Evolutionary conservation across 92 coral and sea anemone genomes (phyloP), one percentile per base, ranked within the genome.

Genomic region (Zoanthus solanderi): DNA sequence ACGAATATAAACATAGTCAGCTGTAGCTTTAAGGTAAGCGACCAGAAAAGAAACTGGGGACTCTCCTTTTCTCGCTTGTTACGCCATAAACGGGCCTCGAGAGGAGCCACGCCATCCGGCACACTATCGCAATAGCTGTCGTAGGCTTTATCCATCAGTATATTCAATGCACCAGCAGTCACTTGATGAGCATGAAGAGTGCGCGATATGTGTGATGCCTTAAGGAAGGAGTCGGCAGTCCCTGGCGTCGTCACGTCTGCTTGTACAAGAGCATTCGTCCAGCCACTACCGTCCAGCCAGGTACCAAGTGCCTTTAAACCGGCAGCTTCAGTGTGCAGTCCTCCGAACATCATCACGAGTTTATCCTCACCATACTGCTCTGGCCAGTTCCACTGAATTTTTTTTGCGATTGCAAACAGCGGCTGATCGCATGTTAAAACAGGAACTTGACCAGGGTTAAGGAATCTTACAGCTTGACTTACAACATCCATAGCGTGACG

Each of bases 401-500:
- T 88, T 87, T 88, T 89, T 13, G 83, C 83, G 6, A 86, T 42
- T 8, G 89, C 91, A 78, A 83, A 91, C 2, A 90, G 47, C n/a
- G 88, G 92, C 76, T 93, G 95, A 88, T 93, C 93, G 42, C 90
- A 90, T 44, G 90, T 72, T 46, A 93, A 52, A 29, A 63, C 28
- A 2, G 69, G 69, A 3, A n/a, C 30, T 8, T 63, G 32, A 7
- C 9, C 28, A 6, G 65, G n/a, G 90, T 82, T 88, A 29, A 88
- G 89, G 29, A 66, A 87, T 71, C 42, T 31, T 15, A 90, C 91
- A 12, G 91, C 93, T 82, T 90, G 87, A 9, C 53, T 83, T 1
- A 83, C 69, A n/a, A 92, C 95, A 58, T 84, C 89, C 14, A 92
- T 92, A 50, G 92, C 90, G 72, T 90, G 93, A 48, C 93, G 87